A percentile compares a stretch with the other conserved stretches of the same genome.
Conservation (phyloP, 2,113 vertebrate species). For the Montifringilla adamsi region DNA sequence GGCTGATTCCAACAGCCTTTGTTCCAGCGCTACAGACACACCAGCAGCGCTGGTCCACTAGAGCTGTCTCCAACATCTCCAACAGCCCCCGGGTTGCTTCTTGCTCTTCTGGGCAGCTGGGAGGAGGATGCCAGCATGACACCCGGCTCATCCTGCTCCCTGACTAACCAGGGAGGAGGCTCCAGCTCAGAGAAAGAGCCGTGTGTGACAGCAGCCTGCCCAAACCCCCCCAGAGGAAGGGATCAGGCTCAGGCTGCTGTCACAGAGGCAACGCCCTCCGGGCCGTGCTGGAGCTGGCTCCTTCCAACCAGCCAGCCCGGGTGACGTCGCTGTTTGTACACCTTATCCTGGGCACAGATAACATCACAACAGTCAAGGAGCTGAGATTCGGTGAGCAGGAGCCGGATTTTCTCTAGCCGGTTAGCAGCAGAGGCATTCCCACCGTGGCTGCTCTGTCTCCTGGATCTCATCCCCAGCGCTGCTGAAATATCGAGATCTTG, state of each 20-base stretch:
- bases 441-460: neutral
- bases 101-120: neutral
- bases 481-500: neutral
- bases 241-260: neutral
- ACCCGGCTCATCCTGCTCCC: neutral
- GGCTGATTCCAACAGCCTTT: slow-evolving; percentile 38
- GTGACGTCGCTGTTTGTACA: neutral
- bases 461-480: neutral
- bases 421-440: neutral
- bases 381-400: neutral
- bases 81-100: neutral
- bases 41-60: neutral
- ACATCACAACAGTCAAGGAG: neutral
- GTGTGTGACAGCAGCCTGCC: neutral
- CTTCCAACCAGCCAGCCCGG: neutral
- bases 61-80: neutral
- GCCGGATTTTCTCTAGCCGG: neutral
- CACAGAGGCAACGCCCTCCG: neutral
- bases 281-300: neutral
- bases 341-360: neutral
- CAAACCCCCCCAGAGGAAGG: neutral
- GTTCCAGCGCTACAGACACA: neutral
- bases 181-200: neutral
- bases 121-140: neutral
- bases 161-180: neutral